A percentile compares a stretch with the other conserved stretches of the same genome.
phyloP scores from a whole-genome alignment of 2,113 vertebrate genomes.

The Apus apus region DNA sequence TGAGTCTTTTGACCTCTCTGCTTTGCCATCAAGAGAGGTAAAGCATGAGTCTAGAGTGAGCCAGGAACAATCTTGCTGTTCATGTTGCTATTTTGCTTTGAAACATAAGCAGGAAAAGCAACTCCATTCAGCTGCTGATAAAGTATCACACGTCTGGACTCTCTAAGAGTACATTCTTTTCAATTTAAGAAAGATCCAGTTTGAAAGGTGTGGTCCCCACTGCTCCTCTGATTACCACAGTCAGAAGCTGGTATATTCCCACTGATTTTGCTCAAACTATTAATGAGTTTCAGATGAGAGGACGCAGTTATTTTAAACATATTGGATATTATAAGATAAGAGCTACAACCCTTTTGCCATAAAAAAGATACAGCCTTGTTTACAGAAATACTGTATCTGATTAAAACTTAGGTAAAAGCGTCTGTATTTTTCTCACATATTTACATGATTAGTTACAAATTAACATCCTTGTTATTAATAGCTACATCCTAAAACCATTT shows the following conservation, averaged over 20 bases:
- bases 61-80: not conserved
- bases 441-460: constrained; percentile 73
- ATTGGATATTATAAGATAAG: not conserved
- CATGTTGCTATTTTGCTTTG: not conserved
- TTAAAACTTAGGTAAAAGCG: constrained; percentile 21
- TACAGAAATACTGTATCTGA: not conserved
- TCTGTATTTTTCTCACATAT: constrained; percentile 50
- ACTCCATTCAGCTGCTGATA: not conserved
- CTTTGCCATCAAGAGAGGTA: not conserved
- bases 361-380: constrained; percentile 15
- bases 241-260: not conserved
- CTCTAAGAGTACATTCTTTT: not conserved
- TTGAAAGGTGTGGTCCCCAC: not conserved
- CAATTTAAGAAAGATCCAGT: constrained; percentile 21
- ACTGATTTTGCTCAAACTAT: not conserved
- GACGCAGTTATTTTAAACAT: not conserved
- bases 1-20: not conserved
- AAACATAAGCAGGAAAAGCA: not conserved
- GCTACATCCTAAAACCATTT: constrained; percentile 72
- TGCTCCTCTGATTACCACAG: not conserved
- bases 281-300: not conserved
- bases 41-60: not conserved
- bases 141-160: not conserved
- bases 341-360: not conserved
- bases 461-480: constrained; percentile 74